These are phyloP conservation scores for Scomber scombrus DNA, from an alignment of 2,113 vertebrate species.

Conservation along the genomic window DNA sequence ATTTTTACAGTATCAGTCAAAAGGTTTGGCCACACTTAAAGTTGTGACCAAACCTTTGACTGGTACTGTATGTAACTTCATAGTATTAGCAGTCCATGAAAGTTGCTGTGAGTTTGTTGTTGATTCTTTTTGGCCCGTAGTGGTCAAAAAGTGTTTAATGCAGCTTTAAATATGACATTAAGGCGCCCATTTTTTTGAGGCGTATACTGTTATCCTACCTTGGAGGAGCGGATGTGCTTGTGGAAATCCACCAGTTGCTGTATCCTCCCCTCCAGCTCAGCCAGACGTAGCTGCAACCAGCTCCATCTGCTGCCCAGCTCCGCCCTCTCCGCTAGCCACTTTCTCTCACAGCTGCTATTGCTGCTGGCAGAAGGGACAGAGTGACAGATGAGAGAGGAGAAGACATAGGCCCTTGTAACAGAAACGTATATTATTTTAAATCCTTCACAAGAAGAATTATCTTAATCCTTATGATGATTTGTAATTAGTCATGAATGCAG, in stretches of 20 bases:
- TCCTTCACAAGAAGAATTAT: background rate
- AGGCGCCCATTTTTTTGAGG: too few species aligned
- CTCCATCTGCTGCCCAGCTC: slow-evolving; percentile 94
- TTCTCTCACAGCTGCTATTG: slow-evolving; percentile 87
- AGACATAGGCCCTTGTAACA: slow-evolving; percentile 21
- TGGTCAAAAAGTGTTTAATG: too few species aligned
- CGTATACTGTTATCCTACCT: slow-evolving; percentile 84
- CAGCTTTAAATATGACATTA: too few species aligned
- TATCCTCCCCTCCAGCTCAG: slow-evolving; percentile 92
- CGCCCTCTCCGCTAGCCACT: slow-evolving; percentile 91
- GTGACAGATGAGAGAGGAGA: slow-evolving; percentile 17
- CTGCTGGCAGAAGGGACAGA: slow-evolving; percentile 19
- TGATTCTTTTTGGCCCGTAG: too few species aligned
- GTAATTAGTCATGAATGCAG: background rate
- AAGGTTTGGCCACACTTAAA: too few species aligned
- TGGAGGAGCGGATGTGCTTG: slow-evolving; percentile 89
- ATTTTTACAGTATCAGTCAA: too few species aligned
- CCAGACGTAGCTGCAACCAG: slow-evolving; percentile 93
- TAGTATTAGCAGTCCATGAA: background rate
- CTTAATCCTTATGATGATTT: background rate
- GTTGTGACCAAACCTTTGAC: too few species aligned
- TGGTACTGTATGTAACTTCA: too few species aligned
- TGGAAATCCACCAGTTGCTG: slow-evolving; percentile 89
- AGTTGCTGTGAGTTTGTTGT: background rate
- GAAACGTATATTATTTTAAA: background rate